Base-by-base conservation (phyloP, 2,888 invertebrate genomes). In the Hirtodrosophila histrioides region DNA sequence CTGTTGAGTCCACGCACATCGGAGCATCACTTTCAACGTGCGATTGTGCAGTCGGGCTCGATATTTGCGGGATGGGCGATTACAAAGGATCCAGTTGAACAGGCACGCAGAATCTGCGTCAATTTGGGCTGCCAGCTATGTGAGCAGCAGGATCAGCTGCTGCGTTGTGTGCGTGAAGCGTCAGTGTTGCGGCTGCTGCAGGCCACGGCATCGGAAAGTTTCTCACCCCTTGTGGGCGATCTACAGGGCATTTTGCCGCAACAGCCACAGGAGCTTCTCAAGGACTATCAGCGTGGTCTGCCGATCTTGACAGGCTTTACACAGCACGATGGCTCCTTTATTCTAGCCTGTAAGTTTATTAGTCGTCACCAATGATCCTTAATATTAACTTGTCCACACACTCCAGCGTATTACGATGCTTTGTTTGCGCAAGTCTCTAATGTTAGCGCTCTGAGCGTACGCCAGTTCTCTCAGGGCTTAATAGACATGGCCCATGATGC, bases 1-100 rank as follows among this genome's bases (percentile, higher is more conserved):
- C 58, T 92, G 37, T 65, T 92, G 10, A 93, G 92, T 78, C 93
- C 93, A 9, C 75, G 88, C 29, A 91, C 91, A 8, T 58, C 69
- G 0, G 23, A 50, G 5, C 67, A 64, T 23, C 81, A 93, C 48
- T 93, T 94, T 74, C 91, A 92, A 48, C 89, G 92, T 40, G 92
- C 91, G 0, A 93, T 94, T 66, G 83, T 92, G 6, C 93, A 93
- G 74, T 93, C 93, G 57, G 93, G 93, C 0, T 92, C 93, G 7
- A 91, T 92, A 3, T 77, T 93, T 10, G 92, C 92, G 24, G 80
- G 88, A 5, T 93, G 93, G 93, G 92, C 92, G 0, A 89, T 92
- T 3, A 92, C 92, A 65, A 73, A 72, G 4, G 69, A 92, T 55
- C 92, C 93, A 0, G 57, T 80, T 4, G 65, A 64, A 7, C 90